Evolutionary conservation across 1,140 invertebrate species (phyloP), one percentile per base, ranked within the genome.

Genomic region (Lethocerus indicus): DNA sequence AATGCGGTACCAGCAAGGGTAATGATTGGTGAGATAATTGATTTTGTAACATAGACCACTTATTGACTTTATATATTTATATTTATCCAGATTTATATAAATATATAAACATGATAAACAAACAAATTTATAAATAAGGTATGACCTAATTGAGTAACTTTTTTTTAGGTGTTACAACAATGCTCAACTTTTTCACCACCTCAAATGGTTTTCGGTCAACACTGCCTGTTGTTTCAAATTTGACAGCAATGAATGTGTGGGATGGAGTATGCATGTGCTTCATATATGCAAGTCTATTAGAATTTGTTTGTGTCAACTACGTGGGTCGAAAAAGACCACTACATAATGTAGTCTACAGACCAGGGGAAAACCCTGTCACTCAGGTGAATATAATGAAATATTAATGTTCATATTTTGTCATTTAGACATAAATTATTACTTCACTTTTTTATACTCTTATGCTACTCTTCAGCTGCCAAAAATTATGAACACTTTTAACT

Each of bases 151-250:
- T 40, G 16, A 18, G 7, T 40, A 6, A 6, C 20, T 9, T 40
- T 13, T 16, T 49, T 49, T n/a, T 66, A 87, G 84, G 86, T 65
- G 88, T 93, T 62, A 92, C 89, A 57, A 93, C 89, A 66, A 93
- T 93, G 89, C 79, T 93, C 77, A 92, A 92, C 73, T 92, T 92
- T 76, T 92, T 92, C 80, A 93, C 89, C 56, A 93, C 88, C 60
- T 88, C 84, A 49, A 88, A 86, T 61, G 83, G 83, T 61, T 88
- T 87, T 66, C 78, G 84, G 59, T 83, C 81, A 56, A 91, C 87
- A 39, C 71, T 92, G 61, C 89, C 89, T 3, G 88, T 92, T 42
- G 88, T 92, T 42, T 91, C 87, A 13, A 91, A 92, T 66, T 65
- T 93, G 58, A 90, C 86, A 45, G 89, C 89, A 12, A 92, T 93